Conservation (phyloP, 1,140 invertebrate genomes). For the Cyclina sinensis region DNA sequence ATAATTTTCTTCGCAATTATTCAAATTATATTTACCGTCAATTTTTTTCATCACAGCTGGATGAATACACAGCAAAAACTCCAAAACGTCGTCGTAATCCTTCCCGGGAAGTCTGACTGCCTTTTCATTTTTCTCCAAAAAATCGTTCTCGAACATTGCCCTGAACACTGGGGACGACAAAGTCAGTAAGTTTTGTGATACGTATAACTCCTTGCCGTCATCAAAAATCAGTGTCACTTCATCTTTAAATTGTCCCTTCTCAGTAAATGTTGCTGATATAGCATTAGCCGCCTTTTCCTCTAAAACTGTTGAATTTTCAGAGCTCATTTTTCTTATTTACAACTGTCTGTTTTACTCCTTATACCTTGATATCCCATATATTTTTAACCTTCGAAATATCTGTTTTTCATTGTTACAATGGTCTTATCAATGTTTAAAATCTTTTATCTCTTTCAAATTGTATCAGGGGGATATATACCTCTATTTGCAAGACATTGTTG, state of each 20-base stretch:
- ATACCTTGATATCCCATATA: no score
- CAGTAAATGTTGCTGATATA: background rate
- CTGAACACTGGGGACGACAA: background rate
- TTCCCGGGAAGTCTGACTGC: background rate
- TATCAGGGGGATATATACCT: no score
- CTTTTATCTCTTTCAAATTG: no score
- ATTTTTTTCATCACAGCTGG: background rate
- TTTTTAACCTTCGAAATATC: no score
- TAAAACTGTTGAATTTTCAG: no score
- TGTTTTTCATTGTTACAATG: no score
- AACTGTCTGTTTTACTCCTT: no score
- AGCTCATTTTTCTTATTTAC: no score
- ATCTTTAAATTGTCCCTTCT: background rate
- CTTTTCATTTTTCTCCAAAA: background rate
- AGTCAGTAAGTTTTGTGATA: background rate
- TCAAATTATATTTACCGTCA: background rate
- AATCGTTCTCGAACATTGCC: slow-evolving; percentile 30
- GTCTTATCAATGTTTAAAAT: no score
- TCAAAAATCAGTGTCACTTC: background rate
- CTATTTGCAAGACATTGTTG: no score
- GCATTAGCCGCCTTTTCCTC: no score
- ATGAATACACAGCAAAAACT: background rate
- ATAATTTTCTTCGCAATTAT: no score
- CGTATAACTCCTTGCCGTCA: background rate
- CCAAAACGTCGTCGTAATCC: background rate